Conservation (phyloP, 2,888 invertebrate species). For the Drosophila diplacantha region DNA sequence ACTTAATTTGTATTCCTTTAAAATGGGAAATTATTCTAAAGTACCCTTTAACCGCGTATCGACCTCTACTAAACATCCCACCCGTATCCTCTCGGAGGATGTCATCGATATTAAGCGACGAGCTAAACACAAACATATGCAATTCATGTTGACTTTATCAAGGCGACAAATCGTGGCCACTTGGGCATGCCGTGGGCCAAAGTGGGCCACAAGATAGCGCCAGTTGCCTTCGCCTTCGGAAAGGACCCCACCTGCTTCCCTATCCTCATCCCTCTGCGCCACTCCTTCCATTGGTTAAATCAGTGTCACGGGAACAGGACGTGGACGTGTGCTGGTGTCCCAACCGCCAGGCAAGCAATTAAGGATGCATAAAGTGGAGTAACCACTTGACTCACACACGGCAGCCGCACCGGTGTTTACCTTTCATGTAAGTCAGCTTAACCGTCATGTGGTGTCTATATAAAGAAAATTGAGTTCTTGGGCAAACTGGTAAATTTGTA, state of each 20-base stretch:
- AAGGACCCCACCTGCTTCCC: conserved; percentile 9
- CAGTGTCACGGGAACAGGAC: conserved; percentile 72
- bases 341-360: conserved; percentile 58
- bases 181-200: conserved; percentile 52
- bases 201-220: conserved; percentile 29
- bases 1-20: not conserved
- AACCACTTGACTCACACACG: conserved; percentile 57
- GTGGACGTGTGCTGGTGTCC: conserved; percentile 40
- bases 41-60: not conserved
- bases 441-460: conserved; percentile 8
- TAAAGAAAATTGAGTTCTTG: not conserved
- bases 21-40: not conserved
- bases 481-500: not conserved
- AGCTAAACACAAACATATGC: conserved; percentile 36
- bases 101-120: conserved; percentile 16
- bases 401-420: conserved; percentile 52
- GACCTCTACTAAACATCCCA: not conserved
- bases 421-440: conserved; percentile 45
- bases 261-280: not conserved
- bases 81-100: not conserved
- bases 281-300: conserved; percentile 40
- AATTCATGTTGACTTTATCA: conserved; percentile 51
- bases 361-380: conserved; percentile 72
- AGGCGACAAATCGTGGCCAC: conserved; percentile 52
- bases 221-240: conserved; percentile 31